Evolutionary conservation across 2,888 invertebrate genomes (phyloP).

Genomic region (Eurytoma californica): DNA sequence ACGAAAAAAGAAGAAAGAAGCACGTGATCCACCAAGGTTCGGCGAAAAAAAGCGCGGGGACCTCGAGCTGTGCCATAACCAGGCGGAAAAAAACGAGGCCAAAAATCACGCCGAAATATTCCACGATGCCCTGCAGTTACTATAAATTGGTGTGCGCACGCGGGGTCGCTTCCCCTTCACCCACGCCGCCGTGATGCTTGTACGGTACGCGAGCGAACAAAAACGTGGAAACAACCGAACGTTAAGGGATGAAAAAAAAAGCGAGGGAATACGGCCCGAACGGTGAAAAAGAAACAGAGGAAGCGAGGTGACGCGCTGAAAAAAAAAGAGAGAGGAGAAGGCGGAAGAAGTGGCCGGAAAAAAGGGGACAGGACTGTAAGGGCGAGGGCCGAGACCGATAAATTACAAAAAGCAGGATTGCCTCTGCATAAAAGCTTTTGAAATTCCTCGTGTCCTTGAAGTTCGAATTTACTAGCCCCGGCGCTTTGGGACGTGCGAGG

Average conservation of each 20-base stretch:
- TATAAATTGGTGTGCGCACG: slow-evolving; percentile 66
- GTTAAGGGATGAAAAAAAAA: too few species aligned
- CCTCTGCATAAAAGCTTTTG: slow-evolving; percentile 57
- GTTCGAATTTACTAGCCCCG: slow-evolving; percentile 54
- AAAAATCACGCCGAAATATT: slow-evolving; percentile 70
- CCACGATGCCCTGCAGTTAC: slow-evolving; percentile 67
- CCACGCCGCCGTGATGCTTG: slow-evolving; percentile 16
- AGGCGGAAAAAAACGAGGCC: slow-evolving; percentile 59
- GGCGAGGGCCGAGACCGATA: slow-evolving; percentile 52
- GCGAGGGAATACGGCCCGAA: slow-evolving; percentile 22
- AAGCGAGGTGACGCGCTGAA: slow-evolving; percentile 35
- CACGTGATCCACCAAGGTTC: slow-evolving; percentile 8
- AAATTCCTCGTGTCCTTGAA: slow-evolving; percentile 59
- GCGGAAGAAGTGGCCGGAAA: background rate
- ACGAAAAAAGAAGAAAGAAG: background rate
- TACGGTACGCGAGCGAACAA: slow-evolving; percentile 5
- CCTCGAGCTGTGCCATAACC: slow-evolving; percentile 42
- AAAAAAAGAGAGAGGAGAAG: background rate
- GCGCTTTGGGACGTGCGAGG: slow-evolving; percentile 22
- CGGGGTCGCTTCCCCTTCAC: background rate
- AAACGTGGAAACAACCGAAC: background rate
- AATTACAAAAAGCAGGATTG: slow-evolving; percentile 56
- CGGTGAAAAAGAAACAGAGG: slow-evolving; percentile 48
- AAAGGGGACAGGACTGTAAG: slow-evolving; percentile 35
- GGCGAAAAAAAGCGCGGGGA: slow-evolving; percentile 42